phyloP scores from a whole-genome alignment of 2,797 vertebrate genomes.

The Coregonus suidteri region DNA sequence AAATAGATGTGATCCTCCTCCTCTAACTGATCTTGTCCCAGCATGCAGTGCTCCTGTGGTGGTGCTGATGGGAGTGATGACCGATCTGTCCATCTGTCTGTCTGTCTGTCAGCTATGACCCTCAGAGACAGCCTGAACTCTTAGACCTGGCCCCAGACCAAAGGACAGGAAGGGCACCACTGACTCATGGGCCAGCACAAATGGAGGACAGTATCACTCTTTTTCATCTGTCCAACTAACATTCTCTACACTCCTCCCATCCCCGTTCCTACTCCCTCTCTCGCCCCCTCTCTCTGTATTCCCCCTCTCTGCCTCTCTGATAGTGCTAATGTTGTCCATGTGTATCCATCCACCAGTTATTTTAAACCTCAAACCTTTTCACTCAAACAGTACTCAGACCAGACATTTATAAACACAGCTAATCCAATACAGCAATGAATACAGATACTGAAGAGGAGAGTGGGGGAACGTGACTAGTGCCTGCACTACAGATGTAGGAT shows the following conservation, averaged over 20 bases:
- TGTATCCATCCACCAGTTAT: conserved; percentile 51
- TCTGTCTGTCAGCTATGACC: conserved; percentile 22
- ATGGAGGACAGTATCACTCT: neutral
- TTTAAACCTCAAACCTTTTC: conserved; percentile 45
- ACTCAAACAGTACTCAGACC: conserved; percentile 39
- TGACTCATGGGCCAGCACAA: conserved; percentile 9
- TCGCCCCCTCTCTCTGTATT: conserved; percentile 12
- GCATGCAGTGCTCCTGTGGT: conserved; percentile 45
- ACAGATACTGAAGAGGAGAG: neutral
- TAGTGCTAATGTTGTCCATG: conserved; percentile 52
- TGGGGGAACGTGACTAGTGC: neutral
- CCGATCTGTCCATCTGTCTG: conserved; percentile 56
- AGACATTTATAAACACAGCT: conserved; percentile 35
- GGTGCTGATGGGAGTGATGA: conserved; percentile 43
- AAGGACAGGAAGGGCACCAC: conserved; percentile 4
- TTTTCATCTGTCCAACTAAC: neutral
- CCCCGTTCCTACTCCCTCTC: conserved; percentile 6
- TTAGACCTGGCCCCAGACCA: conserved; percentile 41
- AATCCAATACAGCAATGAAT: conserved; percentile 2
- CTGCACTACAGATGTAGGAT: neutral
- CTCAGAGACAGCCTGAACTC: conserved; percentile 30
- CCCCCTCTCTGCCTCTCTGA: conserved; percentile 4
- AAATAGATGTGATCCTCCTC: neutral
- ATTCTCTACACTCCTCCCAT: neutral
- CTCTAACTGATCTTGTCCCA: conserved; percentile 24